Percentiles rank a stretch among this genome's conserved stretches.
Evolutionary conservation across 1,140 invertebrate genomes (phyloP).

Genomic region (Papilio polytes): DNA sequence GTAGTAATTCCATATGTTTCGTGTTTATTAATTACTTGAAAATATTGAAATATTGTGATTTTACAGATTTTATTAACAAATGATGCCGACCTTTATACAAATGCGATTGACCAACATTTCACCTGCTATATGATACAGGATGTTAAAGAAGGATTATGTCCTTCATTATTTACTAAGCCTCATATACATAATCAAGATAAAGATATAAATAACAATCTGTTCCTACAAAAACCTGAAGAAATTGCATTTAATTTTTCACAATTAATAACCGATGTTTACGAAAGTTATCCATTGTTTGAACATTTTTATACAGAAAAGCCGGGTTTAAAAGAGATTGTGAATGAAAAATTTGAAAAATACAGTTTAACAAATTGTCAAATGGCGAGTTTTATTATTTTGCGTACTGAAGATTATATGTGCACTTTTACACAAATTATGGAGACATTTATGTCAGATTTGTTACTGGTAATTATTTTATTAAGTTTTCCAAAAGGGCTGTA

Average conservation of each 20-base stretch:
- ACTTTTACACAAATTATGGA: constrained; percentile 62
- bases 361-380: constrained; percentile 44
- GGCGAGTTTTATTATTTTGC: constrained; percentile 43
- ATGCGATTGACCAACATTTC: constrained; percentile 44
- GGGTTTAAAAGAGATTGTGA: constrained; percentile 19
- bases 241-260: constrained; percentile 37
- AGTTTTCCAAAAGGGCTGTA: not conserved
- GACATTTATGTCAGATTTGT: constrained; percentile 45
- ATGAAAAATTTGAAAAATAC: constrained; percentile 49
- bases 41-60: no score
- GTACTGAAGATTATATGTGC: constrained; percentile 59
- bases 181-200: constrained; percentile 9
- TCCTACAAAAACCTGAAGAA: constrained; percentile 40
- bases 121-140: constrained; percentile 43
- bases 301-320: not conserved
- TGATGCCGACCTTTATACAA: constrained; percentile 44
- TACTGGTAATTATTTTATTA: constrained; percentile 47
- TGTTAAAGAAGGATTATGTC: constrained; percentile 41
- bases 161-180: not conserved
- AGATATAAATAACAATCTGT: constrained; percentile 37
- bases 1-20: no score
- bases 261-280: not conserved
- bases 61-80: constrained; percentile 53
- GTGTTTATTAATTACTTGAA: no score
- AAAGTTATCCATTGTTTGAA: not conserved